Evolutionary conservation across 2,797 vertebrate species (phyloP).

Genomic region (Cyclura pinguis): DNA sequence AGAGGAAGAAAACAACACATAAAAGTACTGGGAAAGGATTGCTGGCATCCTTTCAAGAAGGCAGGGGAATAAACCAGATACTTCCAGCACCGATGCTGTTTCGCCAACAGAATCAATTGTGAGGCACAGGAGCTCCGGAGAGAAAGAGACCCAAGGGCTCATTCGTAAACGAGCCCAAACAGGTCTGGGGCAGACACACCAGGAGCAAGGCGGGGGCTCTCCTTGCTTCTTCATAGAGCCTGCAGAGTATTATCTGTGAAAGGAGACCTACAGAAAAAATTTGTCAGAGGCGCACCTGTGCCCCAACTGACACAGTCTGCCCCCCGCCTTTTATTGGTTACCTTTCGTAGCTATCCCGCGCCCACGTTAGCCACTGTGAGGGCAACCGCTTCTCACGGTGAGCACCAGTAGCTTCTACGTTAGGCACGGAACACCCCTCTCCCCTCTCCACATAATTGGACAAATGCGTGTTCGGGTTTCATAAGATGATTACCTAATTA

Average conservation of each 20-base stretch:
- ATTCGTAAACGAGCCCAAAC: background rate
- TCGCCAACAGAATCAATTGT: background rate
- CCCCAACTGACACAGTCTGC: too few relatives aligned
- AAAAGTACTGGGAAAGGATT: constrained; percentile 30
- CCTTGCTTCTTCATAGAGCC: background rate
- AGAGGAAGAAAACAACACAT: constrained; percentile 36
- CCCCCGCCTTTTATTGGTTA: background rate
- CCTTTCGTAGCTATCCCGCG: too few relatives aligned
- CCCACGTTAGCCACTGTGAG: background rate
- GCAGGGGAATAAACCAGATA: background rate
- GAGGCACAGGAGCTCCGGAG: background rate
- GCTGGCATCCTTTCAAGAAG: constrained; percentile 25
- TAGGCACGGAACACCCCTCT: background rate
- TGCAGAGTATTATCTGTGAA: background rate
- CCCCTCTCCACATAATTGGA: background rate
- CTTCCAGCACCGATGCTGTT: background rate
- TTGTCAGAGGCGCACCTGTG: too few relatives aligned
- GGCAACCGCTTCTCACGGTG: background rate
- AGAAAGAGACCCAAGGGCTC: background rate
- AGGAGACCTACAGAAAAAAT: background rate
- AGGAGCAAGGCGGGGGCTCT: background rate
- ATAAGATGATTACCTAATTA: too few relatives aligned
- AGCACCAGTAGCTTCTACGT: background rate
- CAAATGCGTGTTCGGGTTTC: background rate
- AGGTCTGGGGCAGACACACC: background rate